phyloP scores from a whole-genome alignment of 1,140 invertebrate genomes.

The Planococcus citri region DNA sequence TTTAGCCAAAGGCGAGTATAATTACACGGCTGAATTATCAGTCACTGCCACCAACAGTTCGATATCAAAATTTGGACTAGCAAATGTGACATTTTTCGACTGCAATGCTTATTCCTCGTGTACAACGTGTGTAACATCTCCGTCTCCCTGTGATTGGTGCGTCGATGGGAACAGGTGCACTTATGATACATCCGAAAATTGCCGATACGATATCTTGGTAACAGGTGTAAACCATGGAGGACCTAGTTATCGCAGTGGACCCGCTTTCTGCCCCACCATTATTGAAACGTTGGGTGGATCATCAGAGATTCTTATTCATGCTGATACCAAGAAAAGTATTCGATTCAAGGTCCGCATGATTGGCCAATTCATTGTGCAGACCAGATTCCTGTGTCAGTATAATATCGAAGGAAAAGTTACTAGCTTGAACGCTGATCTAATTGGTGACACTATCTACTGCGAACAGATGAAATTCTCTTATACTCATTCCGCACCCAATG shows the following conservation, averaged over 20 bases:
- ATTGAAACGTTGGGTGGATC: constrained; percentile 75
- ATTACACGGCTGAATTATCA: constrained; percentile 89
- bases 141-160: constrained; percentile 92
- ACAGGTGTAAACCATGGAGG: constrained; percentile 75
- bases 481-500: constrained; percentile 73
- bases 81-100: constrained; percentile 95
- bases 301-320: constrained; percentile 78
- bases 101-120: constrained; percentile 91
- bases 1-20: constrained; percentile 82
- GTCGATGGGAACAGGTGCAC: constrained; percentile 92
- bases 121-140: constrained; percentile 83
- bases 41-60: constrained; percentile 78
- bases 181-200: constrained; percentile 89
- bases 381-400: no score
- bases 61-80: constrained; percentile 89
- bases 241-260: no score
- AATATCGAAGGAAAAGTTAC: constrained; percentile 89
- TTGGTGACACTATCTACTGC: constrained; percentile 89
- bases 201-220: constrained; percentile 84
- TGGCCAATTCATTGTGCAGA: constrained; percentile 86
- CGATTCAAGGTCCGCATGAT: constrained; percentile 89
- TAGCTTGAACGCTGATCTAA: constrained; percentile 74
- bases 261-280: constrained; percentile 83
- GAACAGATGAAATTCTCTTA: constrained; percentile 84
- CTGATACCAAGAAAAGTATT: constrained; percentile 75